Conservation (phyloP, 2,113 vertebrate species). For the Sturnus vulgaris region DNA sequence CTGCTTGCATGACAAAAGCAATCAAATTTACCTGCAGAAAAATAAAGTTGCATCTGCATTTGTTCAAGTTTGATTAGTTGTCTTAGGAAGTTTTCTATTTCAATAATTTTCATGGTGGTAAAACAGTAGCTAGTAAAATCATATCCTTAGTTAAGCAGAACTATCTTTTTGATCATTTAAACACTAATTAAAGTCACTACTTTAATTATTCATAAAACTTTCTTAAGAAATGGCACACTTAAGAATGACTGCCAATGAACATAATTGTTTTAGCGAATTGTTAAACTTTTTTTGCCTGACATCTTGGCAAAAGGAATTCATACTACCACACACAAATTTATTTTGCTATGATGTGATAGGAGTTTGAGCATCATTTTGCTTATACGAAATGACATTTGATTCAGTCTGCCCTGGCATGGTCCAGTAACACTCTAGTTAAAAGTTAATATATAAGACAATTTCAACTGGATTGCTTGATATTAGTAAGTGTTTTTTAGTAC, state of each 20-base stretch:
- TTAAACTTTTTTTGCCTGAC: not conserved
- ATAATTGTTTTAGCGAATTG: not conserved
- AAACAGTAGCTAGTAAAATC: not conserved
- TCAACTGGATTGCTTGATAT: not conserved
- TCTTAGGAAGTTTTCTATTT: not conserved
- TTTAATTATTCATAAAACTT: conserved; percentile 11
- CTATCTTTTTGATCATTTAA: not conserved
- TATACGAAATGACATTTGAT: not conserved
- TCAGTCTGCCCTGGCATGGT: not conserved
- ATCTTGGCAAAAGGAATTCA: not conserved
- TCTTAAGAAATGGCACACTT: not conserved
- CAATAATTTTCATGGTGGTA: not conserved
- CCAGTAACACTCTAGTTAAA: not conserved
- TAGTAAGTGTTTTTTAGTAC: not conserved
- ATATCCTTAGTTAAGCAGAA: not conserved
- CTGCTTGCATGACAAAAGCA: not conserved
- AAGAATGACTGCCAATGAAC: not conserved
- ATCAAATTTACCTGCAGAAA: not conserved
- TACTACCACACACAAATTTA: not conserved
- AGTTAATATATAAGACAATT: not conserved
- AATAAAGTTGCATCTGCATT: not conserved
- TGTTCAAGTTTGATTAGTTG: not conserved
- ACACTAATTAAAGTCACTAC: not conserved
- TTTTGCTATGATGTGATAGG: not conserved
- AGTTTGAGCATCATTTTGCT: not conserved